Percentiles rank a stretch among this genome's conserved stretches.
Evolutionary conservation across 2,113 vertebrate genomes (phyloP).

Genomic region (Laticauda colubrina): DNA sequence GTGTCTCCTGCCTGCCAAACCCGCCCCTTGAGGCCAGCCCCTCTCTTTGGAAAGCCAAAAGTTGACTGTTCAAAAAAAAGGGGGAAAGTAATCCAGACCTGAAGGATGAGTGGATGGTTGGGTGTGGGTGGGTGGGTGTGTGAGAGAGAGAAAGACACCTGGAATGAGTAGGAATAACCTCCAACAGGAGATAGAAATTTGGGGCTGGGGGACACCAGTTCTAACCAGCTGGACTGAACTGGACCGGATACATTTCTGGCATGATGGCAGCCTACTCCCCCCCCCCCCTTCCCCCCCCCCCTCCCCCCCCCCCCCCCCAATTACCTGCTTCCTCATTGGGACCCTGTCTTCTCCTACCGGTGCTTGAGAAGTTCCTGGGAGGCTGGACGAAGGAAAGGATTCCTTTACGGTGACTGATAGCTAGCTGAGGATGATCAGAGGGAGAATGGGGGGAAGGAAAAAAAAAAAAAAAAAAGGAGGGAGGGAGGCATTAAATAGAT

Average conservation of each 20-base stretch:
- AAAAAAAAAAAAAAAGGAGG: too few relatives aligned
- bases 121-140: too few relatives aligned
- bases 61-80: background rate
- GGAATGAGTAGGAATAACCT: background rate
- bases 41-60: background rate
- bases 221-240: background rate
- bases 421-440: too few relatives aligned
- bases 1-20: background rate
- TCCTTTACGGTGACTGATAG: background rate
- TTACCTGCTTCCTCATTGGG: background rate
- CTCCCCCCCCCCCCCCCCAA: background rate
- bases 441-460: too few relatives aligned
- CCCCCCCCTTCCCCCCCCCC: fast-evolving
- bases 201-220: background rate
- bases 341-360: background rate
- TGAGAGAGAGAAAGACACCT: background rate
- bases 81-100: background rate
- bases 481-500: background rate
- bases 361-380: background rate
- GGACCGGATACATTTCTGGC: background rate
- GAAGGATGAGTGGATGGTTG: background rate
- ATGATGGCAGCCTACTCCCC: background rate
- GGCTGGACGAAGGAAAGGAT: background rate
- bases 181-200: background rate
- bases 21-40: background rate